A percentile compares a stretch with the other conserved stretches of the same genome.
phyloP scores from a whole-genome alignment of 2,113 vertebrate species.

The Cyanoliseus patagonus region DNA sequence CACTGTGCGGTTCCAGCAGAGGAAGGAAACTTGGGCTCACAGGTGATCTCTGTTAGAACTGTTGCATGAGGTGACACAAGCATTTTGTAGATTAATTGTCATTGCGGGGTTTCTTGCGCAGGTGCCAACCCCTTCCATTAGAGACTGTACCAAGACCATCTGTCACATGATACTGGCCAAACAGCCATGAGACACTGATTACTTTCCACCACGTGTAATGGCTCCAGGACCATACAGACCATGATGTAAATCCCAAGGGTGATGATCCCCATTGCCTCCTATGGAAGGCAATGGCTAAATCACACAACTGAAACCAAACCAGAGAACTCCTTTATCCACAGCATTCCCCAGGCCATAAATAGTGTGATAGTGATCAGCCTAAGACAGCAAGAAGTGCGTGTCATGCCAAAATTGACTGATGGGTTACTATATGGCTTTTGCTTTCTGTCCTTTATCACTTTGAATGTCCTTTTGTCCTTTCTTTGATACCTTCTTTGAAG shows the following conservation, averaged over 20 bases:
- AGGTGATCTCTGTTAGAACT: background rate
- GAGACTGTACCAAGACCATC: no score
- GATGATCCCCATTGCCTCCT: background rate
- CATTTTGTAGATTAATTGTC: background rate
- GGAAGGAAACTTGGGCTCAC: background rate
- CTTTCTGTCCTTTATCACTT: background rate
- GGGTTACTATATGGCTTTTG: background rate
- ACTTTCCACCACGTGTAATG: background rate
- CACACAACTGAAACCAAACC: background rate
- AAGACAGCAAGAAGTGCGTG: background rate
- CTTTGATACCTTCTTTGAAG: background rate
- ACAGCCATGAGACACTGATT: background rate
- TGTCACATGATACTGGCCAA: background rate
- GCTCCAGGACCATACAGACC: background rate
- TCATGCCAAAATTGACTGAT: background rate
- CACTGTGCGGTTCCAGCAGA: fast-evolving
- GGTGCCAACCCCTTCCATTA: background rate
- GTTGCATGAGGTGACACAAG: background rate
- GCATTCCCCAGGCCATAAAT: background rate
- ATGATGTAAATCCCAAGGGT: background rate
- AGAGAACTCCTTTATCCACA: background rate
- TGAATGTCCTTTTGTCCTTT: background rate
- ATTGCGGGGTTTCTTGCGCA: fast-evolving
- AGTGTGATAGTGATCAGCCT: background rate
- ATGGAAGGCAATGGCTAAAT: background rate